Evolutionary conservation across 2,113 vertebrate genomes (phyloP), one percentile per base, ranked within the genome.

Genomic region (Chloropsis cyanopogon): DNA sequence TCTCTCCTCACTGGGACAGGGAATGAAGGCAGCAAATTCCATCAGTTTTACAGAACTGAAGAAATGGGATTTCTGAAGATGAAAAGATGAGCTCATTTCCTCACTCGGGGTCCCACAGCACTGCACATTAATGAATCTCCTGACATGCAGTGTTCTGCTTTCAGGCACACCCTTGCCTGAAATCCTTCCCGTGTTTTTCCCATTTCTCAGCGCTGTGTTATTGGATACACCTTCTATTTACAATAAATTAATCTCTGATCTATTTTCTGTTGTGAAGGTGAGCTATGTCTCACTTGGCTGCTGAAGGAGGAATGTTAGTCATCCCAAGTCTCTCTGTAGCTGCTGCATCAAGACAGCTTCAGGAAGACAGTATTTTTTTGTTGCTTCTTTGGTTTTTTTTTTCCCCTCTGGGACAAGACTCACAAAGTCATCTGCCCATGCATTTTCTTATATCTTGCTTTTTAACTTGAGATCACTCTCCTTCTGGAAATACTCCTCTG

Each of bases 151-250:
- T 0, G 6, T 18, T 81, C 57, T 68, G 41, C 18, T 1, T 10
- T 16, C 29, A 81, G 89, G 71, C 83, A 83, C 89, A 49, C 80
- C 83, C 91, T 80, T 11, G 31, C 17, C 1, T 86, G 42, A 73
- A 86, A 84, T 77, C 54, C 39, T 69, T 28, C 11, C 20, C 4
- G 0, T 39, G 64, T n/a, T 80, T 73, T 81, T 54, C 59, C 72
- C 46, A 7, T 73, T 86, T 73, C 2, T 0, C 50, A 42, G 68
- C 0, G 0, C 28, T 41, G n/a, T 63, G 28, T 49, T 83, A 46
- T 28, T 82, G 80, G 83, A 50, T 39, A 54, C 47, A 75, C 52
- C 37, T 78, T 75, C 17, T 65, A 17, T 52, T 86, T 78, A 52
- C 33, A 39, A 35, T 15, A 23, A 50, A 78, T 47, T 21, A 59